Evolutionary conservation across 2,888 invertebrate species (phyloP).

Genomic region (Drosophila multiciliata): DNA sequence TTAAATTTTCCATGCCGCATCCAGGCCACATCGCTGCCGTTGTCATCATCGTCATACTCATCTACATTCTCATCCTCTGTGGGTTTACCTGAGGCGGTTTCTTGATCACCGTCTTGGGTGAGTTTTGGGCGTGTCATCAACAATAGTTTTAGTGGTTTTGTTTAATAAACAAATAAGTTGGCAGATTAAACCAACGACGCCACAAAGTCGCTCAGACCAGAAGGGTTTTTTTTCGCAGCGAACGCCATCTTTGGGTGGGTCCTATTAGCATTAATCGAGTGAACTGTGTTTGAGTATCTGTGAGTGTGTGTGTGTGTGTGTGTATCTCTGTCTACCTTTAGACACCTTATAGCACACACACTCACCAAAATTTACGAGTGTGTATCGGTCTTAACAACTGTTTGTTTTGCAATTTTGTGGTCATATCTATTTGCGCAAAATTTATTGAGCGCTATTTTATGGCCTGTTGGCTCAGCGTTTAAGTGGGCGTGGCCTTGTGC

Average conservation of each 20-base stretch:
- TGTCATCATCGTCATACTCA: conserved; percentile 1
- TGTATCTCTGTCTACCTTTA: conserved; percentile 25
- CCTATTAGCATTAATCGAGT: conserved; percentile 71
- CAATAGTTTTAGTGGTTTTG: conserved; percentile 69
- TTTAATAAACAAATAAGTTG: conserved; percentile 74
- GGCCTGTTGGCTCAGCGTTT: conserved; percentile 53
- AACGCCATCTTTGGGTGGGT: conserved; percentile 57
- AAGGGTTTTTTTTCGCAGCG: conserved; percentile 45
- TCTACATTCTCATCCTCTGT: conserved; percentile 13
- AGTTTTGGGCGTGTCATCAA: conserved; percentile 57
- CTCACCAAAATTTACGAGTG: conserved; percentile 61
- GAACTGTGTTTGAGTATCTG: conserved; percentile 10
- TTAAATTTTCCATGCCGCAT: conserved; percentile 28
- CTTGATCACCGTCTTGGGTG: conserved; percentile 19
- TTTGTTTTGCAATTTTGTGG: conserved; percentile 74
- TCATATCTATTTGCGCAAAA: conserved; percentile 48
- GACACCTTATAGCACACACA: conserved; percentile 8
- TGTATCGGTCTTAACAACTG: conserved; percentile 68
- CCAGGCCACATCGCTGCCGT: conserved; percentile 18
- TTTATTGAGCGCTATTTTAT: conserved; percentile 67
- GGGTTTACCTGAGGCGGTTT: conserved; percentile 22
- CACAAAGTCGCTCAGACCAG: conserved; percentile 59
- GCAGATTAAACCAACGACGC: conserved; percentile 63
- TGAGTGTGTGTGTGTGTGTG: conserved; percentile 21
- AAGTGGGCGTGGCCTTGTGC: conserved; percentile 43